phyloP scores from a whole-genome alignment of 2,113 vertebrate species.

The Mixornis gularis region DNA sequence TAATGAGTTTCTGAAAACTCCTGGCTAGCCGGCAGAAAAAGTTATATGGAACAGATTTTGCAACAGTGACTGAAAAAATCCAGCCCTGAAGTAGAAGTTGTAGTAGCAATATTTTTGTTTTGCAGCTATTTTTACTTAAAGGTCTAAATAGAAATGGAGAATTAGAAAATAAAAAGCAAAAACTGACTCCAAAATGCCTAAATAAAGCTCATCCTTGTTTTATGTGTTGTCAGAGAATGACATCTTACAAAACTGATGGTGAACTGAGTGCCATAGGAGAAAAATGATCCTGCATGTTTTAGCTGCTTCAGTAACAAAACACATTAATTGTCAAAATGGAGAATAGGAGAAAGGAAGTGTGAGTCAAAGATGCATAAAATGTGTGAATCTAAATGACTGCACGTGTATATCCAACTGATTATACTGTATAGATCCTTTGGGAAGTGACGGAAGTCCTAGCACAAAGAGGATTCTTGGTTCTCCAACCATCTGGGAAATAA shows the following conservation, averaged over 20 bases:
- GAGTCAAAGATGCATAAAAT: conserved; percentile 3
- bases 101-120: background rate
- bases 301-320: background rate
- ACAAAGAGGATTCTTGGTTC: background rate
- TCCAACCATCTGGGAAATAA: background rate
- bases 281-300: background rate
- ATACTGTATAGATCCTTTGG: background rate
- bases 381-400: background rate
- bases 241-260: background rate
- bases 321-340: conserved; percentile 5
- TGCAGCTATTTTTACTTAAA: background rate
- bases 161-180: background rate
- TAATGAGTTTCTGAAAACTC: background rate
- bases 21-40: background rate
- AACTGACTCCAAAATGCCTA: background rate
- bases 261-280: background rate
- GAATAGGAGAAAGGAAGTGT: background rate
- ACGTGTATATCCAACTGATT: background rate
- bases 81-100: background rate
- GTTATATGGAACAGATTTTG: background rate
- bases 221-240: background rate
- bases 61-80: background rate
- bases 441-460: background rate
- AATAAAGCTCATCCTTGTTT: background rate
- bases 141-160: background rate